Evolutionary conservation across 1,140 invertebrate genomes (phyloP), one percentile per base, ranked within the genome.

Genomic region (Drosophila sp.): DNA sequence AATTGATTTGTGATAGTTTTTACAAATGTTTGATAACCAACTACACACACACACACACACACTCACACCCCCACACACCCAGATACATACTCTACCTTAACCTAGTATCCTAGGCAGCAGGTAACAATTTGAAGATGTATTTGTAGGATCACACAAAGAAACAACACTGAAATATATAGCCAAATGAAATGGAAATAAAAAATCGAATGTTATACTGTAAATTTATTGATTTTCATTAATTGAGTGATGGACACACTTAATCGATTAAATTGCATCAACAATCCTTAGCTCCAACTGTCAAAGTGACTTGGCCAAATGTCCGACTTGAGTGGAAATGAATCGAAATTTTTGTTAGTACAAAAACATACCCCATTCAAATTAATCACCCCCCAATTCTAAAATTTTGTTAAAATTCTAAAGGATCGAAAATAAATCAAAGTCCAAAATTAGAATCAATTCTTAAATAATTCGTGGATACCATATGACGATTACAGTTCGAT

Each of bases 1-100:
- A 89, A 89, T 89, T 90, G 66, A 89, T 89, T 89, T 89, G 84
- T 89, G 84, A 89, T 89, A 89, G 85, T 89, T 89, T 89, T 80
- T 80, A 87, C 89, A 66, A 82, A 89, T 73, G 76, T 86, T 86
- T 86, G 72, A 83, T 83, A 87, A 64, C 66, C 84, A 72, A 83
- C 65, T 66, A 61, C 66, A 74, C 73, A 58, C 72, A 69, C 60
- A 72, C 70, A 79, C 61, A 85, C 80, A 73, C 56, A 63, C 68
- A 84, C 55, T 70, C 66, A 69, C 50, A 29, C 70, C 60, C 40
- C 58, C 65, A 47, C 44, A 47, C 23, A n/a, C 44, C 23, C 25
- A 41, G 3, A 70, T 62, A 60, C 1, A 41, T 4, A 55, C 5
- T 25, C 44, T 50, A 50, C 44, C 44, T 47, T 25, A 47, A 7